These are phyloP conservation scores for Accipiter virgatus DNA, from an alignment of 2,113 vertebrate species.

Conservation along the genomic window DNA sequence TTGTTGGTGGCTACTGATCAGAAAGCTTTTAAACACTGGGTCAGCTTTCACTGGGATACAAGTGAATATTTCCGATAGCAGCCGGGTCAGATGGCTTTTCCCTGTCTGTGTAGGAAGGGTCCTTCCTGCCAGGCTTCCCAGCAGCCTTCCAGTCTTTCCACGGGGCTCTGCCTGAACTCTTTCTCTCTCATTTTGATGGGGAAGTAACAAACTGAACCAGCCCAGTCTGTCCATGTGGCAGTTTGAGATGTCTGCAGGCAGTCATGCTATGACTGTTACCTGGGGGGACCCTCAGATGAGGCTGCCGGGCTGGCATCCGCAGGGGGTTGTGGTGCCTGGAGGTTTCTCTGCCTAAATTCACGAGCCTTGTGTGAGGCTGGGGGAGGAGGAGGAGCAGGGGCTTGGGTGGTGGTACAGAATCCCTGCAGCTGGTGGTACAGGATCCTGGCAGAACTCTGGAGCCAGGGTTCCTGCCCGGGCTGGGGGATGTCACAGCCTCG, in stretches of 20 bases:
- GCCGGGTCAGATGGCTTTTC: neutral
- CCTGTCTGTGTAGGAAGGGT: neutral
- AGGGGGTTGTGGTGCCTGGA: too few relatives aligned
- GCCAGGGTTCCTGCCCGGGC: accelerated
- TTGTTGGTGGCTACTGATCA: neutral
- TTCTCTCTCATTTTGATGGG: neutral
- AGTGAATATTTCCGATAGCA: neutral
- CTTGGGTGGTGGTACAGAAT: neutral
- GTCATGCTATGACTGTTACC: neutral
- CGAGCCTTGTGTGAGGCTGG: neutral
- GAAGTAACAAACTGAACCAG: neutral
- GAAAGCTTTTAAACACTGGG: neutral
- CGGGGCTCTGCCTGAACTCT: neutral
- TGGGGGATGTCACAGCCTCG: too few relatives aligned
- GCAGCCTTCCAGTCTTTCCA: neutral
- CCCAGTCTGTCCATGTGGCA: too few relatives aligned
- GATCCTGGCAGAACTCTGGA: neutral
- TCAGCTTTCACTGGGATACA: neutral
- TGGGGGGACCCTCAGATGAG: neutral
- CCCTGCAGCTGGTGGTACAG: too few relatives aligned
- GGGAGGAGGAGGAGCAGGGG: neutral
- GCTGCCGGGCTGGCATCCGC: neutral
- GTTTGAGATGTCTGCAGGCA: neutral
- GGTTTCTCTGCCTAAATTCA: neutral
- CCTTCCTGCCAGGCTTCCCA: neutral